These are phyloP conservation scores for Pogonognathellus flavescens DNA, from an alignment of 1,140 invertebrate species.

Conservation along the genomic window DNA sequence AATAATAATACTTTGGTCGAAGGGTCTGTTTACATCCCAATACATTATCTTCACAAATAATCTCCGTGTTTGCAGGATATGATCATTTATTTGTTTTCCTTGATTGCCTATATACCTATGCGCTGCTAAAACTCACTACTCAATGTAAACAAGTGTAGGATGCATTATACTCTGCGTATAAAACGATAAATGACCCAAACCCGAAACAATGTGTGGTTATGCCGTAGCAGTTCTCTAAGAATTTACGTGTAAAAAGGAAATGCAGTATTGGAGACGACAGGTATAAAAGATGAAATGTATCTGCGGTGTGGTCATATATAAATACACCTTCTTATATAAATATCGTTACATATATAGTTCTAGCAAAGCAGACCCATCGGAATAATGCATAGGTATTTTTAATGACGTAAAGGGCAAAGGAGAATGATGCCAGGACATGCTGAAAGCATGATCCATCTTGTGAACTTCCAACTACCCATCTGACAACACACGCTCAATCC, in stretches of 20 bases:
- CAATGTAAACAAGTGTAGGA: background rate
- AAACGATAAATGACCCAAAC: background rate
- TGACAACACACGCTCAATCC: conserved; percentile 17
- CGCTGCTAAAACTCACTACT: background rate
- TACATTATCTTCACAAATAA: conserved; percentile 43
- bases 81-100: conserved; percentile 56
- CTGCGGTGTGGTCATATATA: no score
- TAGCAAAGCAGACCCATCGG: no score
- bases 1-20: background rate
- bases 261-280: background rate
- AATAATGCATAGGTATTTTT: background rate
- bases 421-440: background rate
- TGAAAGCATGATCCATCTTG: conserved; percentile 12
- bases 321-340: no score
- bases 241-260: background rate
- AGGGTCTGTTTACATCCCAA: background rate
- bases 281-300: no score
- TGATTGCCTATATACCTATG: conserved; percentile 24
- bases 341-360: background rate
- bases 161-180: background rate
- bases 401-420: background rate
- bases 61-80: conserved; percentile 54
- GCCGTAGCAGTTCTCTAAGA: background rate
- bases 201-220: background rate
- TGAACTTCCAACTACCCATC: conserved; percentile 25